Evolutionary conservation across 2,797 vertebrate species (phyloP).

Genomic region (Gephyroberyx darwinii): DNA sequence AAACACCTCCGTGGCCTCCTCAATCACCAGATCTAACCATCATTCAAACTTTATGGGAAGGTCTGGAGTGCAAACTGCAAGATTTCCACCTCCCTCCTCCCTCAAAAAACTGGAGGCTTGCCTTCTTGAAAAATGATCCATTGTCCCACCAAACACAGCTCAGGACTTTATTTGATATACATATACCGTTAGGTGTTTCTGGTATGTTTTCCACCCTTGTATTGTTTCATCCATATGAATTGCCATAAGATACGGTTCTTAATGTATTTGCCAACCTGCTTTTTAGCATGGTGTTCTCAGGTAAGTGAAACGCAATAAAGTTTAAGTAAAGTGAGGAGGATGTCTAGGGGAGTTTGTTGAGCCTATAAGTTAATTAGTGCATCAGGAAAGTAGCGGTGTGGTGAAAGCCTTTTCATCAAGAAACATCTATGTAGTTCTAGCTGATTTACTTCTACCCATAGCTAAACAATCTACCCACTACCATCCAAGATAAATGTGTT

Average conservation of each 20-base stretch:
- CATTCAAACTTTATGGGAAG: no score
- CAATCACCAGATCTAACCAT: no score
- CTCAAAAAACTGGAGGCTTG: no score
- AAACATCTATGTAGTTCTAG: conserved; percentile 66
- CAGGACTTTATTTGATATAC: conserved; percentile 3
- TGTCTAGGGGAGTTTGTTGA: conserved; percentile 75
- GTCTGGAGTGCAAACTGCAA: no score
- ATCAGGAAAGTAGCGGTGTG: conserved; percentile 57
- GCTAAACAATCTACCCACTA: conserved; percentile 71
- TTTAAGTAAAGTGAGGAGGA: conserved; percentile 64
- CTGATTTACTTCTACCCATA: conserved; percentile 72
- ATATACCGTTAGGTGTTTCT: conserved; percentile 37
- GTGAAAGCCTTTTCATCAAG: conserved; percentile 82
- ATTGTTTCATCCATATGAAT: conserved; percentile 20
- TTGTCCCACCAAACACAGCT: no score
- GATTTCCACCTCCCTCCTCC: no score
- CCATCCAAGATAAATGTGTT: conserved; percentile 74
- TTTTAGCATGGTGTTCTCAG: conserved; percentile 55
- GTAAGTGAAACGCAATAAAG: conserved; percentile 67
- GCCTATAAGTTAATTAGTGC: conserved; percentile 80
- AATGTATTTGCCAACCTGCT: conserved; percentile 41
- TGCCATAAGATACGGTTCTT: conserved; percentile 43
- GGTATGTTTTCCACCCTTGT: not conserved
- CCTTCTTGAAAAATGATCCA: no score
- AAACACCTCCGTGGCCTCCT: no score